phyloP scores from a whole-genome alignment of 1,140 invertebrate genomes.

The Ceratosolen solmsi region DNA sequence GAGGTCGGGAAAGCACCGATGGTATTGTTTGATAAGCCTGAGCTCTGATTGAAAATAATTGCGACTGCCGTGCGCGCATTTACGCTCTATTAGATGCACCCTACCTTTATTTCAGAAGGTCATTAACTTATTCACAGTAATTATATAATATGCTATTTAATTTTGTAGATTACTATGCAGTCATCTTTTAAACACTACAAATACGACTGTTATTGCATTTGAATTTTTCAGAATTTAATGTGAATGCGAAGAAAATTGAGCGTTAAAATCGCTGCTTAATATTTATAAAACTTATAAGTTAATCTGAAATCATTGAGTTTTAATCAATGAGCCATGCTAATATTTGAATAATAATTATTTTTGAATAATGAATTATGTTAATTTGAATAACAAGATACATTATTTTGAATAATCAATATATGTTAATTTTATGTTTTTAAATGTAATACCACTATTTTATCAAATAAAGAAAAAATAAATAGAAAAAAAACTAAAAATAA shows the following conservation, averaged over 20 bases:
- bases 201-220: too few species aligned
- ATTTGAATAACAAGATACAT: background rate
- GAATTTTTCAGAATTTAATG: background rate
- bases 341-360: background rate
- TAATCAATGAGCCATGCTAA: background rate
- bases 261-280: background rate
- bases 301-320: background rate
- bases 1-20: background rate
- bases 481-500: too few species aligned
- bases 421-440: background rate
- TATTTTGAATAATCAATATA: background rate
- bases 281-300: background rate
- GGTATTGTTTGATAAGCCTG: constrained; percentile 1
- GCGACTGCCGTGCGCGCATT: background rate
- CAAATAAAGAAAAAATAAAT: too few species aligned
- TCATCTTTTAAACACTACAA: too few species aligned
- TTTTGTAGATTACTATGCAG: background rate
- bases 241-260: background rate
- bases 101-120: background rate
- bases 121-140: background rate
- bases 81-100: constrained; percentile 2
- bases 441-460: too few species aligned
- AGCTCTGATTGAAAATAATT: constrained; percentile 36
- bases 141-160: background rate
- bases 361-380: background rate